Base-by-base conservation (phyloP, 2,113 vertebrate genomes). In the Brachyhypopomus occidentalis region DNA sequence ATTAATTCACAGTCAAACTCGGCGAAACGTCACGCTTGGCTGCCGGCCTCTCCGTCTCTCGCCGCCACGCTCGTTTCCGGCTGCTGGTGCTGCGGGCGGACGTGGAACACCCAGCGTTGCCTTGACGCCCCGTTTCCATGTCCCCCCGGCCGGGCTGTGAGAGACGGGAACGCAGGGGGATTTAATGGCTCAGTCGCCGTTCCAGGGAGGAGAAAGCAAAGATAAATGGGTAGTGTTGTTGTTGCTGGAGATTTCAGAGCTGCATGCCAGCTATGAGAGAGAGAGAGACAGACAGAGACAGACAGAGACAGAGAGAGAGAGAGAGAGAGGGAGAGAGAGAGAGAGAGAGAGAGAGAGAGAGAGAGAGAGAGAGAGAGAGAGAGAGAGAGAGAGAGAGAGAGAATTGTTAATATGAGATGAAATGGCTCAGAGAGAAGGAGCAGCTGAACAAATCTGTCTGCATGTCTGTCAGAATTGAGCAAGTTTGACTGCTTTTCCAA, bases 111-210 rank as follows among this genome's bases (percentile, higher is more conserved):
- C 30, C 36, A 63, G 48, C 3, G 70, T 82, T 48, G 45, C 70
- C 60, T 73, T 85, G 78, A 81, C 62, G 45, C 72, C 77, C 67
- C 11, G 12, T 48, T 64, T 52, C 76, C 45, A 22, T 76, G 71
- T 60, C 30, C 77, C 88, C 81, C 88, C 81, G 86, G 86, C 86
- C 89, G 88, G 83, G 88, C 77, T 77, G 60, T 81, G 80, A 62
- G 83, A 81, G 75, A 75, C 78, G 79, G 48, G 7, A 2, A 25
- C 69, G 22, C 34, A 58, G 41, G 83, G 81, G 58, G 72, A 75
- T 84, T 83, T 63, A 84, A 81, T 81, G 72, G 71, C 71, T 75
- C 14, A 20, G 22, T 75, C 78, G 45, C 55, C 70, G 41, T 75
- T 72, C 59, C 70, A 62, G 71, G 41, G 34, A 23, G 62, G 41